A percentile compares a stretch with the other conserved stretches of the same genome.
phyloP scores from a whole-genome alignment of 2,797 vertebrate species.

The Smutsia gigantea region DNA sequence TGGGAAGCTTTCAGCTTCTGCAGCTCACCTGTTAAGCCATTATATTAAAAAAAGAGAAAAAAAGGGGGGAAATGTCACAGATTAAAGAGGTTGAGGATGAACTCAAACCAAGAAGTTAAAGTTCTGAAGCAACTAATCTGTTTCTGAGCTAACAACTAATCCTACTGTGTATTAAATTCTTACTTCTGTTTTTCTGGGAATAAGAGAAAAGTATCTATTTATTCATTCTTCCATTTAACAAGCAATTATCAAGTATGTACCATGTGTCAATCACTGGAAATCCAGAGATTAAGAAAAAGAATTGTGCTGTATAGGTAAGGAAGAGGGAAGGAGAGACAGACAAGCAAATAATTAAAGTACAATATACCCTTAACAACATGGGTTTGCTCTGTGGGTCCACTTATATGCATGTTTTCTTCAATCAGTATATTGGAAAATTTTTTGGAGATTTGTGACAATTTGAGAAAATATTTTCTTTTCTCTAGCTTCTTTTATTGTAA shows the following conservation, averaged over 20 bases:
- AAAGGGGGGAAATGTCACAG: not conserved
- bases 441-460: too few species aligned
- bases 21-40: not conserved
- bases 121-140: slow-evolving; percentile 40
- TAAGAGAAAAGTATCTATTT: slow-evolving; percentile 4
- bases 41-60: not conserved
- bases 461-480: too few species aligned
- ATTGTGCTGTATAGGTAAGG: not conserved
- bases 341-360: slow-evolving; percentile 28
- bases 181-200: not conserved
- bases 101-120: not conserved
- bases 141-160: slow-evolving; percentile 42
- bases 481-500: too few species aligned
- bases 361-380: not conserved
- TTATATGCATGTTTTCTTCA: too few species aligned
- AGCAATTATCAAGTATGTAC: not conserved
- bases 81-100: slow-evolving; percentile 18
- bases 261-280: not conserved
- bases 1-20: not conserved
- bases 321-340: slow-evolving; percentile 21
- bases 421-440: too few species aligned
- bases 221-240: slow-evolving; percentile 33
- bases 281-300: slow-evolving; percentile 33
- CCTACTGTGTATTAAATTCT: not conserved
- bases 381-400: too few species aligned